Evolutionary conservation across 2,797 vertebrate genomes (phyloP), one percentile per base, ranked within the genome.

Genomic region (Hemitrygon akajei): DNA sequence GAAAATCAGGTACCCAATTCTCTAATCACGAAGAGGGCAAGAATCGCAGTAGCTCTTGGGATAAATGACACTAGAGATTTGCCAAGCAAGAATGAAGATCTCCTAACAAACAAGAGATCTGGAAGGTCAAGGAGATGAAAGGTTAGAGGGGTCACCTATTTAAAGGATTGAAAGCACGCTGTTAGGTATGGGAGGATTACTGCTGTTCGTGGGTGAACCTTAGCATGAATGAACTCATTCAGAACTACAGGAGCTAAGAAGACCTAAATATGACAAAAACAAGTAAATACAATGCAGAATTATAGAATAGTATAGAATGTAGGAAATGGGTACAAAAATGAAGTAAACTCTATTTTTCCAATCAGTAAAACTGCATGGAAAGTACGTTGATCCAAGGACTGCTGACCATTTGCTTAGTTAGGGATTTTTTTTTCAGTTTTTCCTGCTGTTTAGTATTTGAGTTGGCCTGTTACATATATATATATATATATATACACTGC

Each of bases 361-460:
- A 14, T 27, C 66, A 91, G 47, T 9, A 20, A 93, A 93, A n/a
- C 71, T n/a, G 71, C 16, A 71, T 1, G 47, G 79, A 94, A 95
- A 95, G 95, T 95, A 95, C 94, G 93, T 94, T 96, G 95, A 96
- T 95, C 95, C 96, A 95, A 95, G 94, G 95, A 95, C 95, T 95
- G 94, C 94, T 95, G 96, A 95, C 94, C 94, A 93, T 96, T 96
- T 96, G 95, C 95, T 97, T 96, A 95, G 94, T 95, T 95, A 95
- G 96, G 95, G 95, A 94, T 95, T 89, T 63, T 76, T 37, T 14
- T 75, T 56, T 7, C 7, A 16, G 95, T 95, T 95, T 94, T 94
- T 94, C 96, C 94, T 94, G 94, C 96, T 95, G 95, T 20, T 94
- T 96, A 95, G 94, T 97, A 96, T 97, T 97, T 97, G 97, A 94